These are phyloP conservation scores for Poecilia latipinna DNA, from an alignment of 2,113 vertebrate species.

Conservation along the genomic window DNA sequence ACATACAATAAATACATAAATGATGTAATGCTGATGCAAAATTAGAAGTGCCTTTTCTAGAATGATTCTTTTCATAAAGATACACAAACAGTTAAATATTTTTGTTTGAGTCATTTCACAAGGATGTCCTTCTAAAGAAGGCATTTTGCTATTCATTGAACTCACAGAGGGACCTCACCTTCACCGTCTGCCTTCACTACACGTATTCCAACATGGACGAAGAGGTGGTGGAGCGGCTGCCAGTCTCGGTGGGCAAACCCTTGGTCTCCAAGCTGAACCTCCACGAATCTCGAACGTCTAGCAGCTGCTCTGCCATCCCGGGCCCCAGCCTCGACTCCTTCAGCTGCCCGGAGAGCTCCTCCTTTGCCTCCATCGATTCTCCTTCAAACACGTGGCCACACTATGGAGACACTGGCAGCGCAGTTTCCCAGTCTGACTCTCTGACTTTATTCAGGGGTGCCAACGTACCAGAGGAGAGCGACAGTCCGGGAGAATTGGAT, in stretches of 20 bases:
- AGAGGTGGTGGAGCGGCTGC: constrained; percentile 79
- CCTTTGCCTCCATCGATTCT: constrained; percentile 35
- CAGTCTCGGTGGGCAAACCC: constrained; percentile 83
- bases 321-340: constrained; percentile 52
- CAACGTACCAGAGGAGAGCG: constrained; percentile 82
- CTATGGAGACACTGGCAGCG: not conserved
- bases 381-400: constrained; percentile 42
- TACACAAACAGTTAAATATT: not conserved
- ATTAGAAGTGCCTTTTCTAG: not conserved
- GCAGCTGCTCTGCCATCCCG: constrained; percentile 32
- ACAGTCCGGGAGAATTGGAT: constrained; percentile 60
- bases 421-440: constrained; percentile 1
- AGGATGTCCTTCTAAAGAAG: constrained; percentile 2
- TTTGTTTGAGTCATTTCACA: not conserved
- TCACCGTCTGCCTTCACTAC: constrained; percentile 85
- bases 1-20: too few relatives aligned
- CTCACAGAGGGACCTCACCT: constrained; percentile 82
- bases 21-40: too few relatives aligned
- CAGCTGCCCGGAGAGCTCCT: constrained; percentile 43
- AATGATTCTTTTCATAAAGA: not conserved
- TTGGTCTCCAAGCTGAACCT: constrained; percentile 90
- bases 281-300: constrained; percentile 49
- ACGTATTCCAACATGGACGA: constrained; percentile 83
- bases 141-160: constrained; percentile 11
- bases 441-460: constrained; percentile 18